phyloP scores from a whole-genome alignment of 1,140 invertebrate species.

The Papilio dardanus region DNA sequence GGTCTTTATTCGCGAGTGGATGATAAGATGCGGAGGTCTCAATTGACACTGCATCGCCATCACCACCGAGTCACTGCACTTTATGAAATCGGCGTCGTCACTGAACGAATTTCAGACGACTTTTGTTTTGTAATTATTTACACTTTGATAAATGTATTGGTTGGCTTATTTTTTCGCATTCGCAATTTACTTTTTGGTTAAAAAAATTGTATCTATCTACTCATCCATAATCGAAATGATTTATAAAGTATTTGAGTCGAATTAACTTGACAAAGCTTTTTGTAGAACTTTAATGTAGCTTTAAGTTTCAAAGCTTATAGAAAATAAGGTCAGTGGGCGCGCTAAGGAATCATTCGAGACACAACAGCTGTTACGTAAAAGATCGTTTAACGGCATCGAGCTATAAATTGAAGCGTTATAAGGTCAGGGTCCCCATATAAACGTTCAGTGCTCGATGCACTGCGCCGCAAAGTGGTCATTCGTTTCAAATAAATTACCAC shows the following conservation, averaged over 20 bases:
- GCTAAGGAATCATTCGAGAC: slow-evolving; percentile 70
- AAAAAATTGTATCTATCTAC: too few species aligned
- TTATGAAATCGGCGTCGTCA: neutral
- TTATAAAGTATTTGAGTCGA: too few species aligned
- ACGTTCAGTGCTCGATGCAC: slow-evolving; percentile 81
- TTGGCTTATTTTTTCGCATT: too few species aligned
- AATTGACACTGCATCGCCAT: slow-evolving; percentile 46
- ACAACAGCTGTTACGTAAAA: slow-evolving; percentile 79
- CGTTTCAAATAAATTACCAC: slow-evolving; percentile 83
- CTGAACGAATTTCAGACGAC: neutral
- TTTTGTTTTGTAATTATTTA: neutral
- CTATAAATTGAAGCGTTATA: slow-evolving; percentile 82
- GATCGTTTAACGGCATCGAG: slow-evolving; percentile 73
- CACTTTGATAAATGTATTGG: neutral
- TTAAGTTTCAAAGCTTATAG: slow-evolving; percentile 43
- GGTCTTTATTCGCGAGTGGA: slow-evolving; percentile 52
- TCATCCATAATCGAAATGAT: too few species aligned
- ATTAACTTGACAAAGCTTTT: neutral
- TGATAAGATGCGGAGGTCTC: slow-evolving; percentile 47
- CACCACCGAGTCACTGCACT: neutral
- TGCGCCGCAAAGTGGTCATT: slow-evolving; percentile 82
- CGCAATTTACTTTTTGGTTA: too few species aligned
- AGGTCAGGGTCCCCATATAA: slow-evolving; percentile 82
- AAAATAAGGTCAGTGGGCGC: slow-evolving; percentile 63
- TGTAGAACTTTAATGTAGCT: neutral